phyloP scores from a whole-genome alignment of 2,113 vertebrate genomes.

The Micronycteris hirsuta region DNA sequence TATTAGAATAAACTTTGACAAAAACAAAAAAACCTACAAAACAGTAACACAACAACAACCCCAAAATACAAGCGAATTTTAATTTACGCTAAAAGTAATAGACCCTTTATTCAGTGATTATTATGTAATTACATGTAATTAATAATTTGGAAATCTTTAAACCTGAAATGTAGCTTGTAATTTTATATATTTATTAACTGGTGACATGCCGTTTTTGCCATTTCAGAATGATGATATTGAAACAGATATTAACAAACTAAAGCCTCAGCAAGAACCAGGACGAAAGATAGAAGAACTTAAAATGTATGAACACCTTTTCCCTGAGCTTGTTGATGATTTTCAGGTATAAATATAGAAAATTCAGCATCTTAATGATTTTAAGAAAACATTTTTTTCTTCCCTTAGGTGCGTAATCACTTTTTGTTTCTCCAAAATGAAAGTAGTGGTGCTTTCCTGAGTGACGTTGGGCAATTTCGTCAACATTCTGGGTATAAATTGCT shows the following conservation, averaged over 20 bases:
- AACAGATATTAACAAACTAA: slow-evolving; percentile 95
- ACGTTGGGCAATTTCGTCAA: neutral
- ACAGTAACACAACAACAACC: neutral
- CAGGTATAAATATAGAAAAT: slow-evolving; percentile 83
- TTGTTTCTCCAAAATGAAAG: neutral
- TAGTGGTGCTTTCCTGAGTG: neutral
- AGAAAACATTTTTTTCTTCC: neutral
- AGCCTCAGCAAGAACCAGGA: slow-evolving; percentile 83
- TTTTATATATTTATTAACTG: slow-evolving; percentile 23
- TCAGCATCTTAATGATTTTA: slow-evolving; percentile 26
- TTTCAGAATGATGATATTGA: slow-evolving; percentile 97
- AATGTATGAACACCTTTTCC: slow-evolving; percentile 93
- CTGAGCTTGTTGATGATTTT: slow-evolving; percentile 94
- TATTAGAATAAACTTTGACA: neutral
- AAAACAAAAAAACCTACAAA: neutral
- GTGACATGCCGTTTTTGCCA: slow-evolving; percentile 46
- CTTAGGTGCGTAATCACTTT: neutral
- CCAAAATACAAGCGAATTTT: neutral
- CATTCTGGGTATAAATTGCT: neutral
- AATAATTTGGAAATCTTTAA: slow-evolving; percentile 22
- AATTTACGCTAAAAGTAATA: neutral
- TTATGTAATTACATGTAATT: neutral
- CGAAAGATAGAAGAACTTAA: slow-evolving; percentile 91
- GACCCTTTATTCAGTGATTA: neutral
- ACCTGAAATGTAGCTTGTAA: neutral